These are phyloP conservation scores for Phania funesta DNA, from an alignment of 2,888 invertebrate genomes.

Conservation along the genomic window DNA sequence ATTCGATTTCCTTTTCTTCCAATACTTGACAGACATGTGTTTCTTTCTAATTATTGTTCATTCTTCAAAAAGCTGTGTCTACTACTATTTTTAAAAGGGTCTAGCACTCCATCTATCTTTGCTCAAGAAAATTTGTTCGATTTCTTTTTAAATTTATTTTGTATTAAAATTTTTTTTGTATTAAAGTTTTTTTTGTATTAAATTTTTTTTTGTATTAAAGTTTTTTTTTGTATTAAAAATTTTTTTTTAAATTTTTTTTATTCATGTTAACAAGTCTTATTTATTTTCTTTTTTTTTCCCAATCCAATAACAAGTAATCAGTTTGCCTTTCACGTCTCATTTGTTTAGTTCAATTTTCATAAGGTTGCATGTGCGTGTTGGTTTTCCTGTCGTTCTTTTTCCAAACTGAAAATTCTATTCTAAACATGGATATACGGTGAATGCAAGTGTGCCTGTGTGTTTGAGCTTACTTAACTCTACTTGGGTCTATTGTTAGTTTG, in stretches of 20 bases:
- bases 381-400: slow-evolving; percentile 54
- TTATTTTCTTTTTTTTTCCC: slow-evolving; percentile 36
- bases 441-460: not conserved
- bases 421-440: not conserved
- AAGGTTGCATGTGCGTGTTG: not conserved
- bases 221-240: no score
- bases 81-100: not conserved
- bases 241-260: no score
- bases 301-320: slow-evolving; percentile 49
- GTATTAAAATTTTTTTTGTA: no score
- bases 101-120: not conserved
- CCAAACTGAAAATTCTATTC: slow-evolving; percentile 46
- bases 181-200: no score
- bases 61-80: not conserved
- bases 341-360: slow-evolving; percentile 25
- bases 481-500: slow-evolving; percentile 52
- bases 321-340: slow-evolving; percentile 60
- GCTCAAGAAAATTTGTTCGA: not conserved
- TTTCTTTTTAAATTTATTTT: slow-evolving; percentile 1
- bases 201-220: no score
- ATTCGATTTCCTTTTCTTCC: no score
- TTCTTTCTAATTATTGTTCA: not conserved
- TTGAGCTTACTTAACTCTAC: slow-evolving; percentile 22
- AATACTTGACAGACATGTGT: no score
- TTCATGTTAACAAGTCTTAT: slow-evolving; percentile 50